Base-by-base conservation (phyloP, 2,888 invertebrate species). In the Amphiduros pacificus region DNA sequence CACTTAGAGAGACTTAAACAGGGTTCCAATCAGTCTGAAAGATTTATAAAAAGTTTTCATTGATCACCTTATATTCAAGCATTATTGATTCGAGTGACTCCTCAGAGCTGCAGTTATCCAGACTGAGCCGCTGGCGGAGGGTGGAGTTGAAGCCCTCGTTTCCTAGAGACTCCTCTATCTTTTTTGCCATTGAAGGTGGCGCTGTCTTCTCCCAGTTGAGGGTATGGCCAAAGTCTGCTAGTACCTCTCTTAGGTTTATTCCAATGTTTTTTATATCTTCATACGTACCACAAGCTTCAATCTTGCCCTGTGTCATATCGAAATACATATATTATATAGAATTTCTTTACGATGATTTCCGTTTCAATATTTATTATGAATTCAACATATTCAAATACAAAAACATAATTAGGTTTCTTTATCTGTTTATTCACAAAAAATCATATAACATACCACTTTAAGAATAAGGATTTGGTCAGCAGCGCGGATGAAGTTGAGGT, bases 401-500 rank as follows among this genome's bases (percentile, higher is more conserved):
- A n/a, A n/a, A n/a, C n/a, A n/a, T n/a, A n/a, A n/a, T n/a, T n/a
- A n/a, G n/a, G n/a, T n/a, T n/a, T n/a, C n/a, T n/a, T n/a, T n/a
- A n/a, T n/a, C n/a, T n/a, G n/a, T n/a, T n/a, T n/a, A n/a, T n/a
- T n/a, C n/a, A n/a, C n/a, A n/a, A n/a, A n/a, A n/a, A n/a, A n/a
- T n/a, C n/a, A 36, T 17, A 11, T 36, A 20, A 31, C 63, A 49
- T 60, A 73, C 74, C 64, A 70, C 62, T 56, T 72, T 66, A 66
- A 74, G 65, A 11, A 70, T 55, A n/a, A 73, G 54, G 11, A 73
- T 65, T 17, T 63, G 59, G 48, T 71, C 66, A 31, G 74, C 71
- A 55, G 70, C 62, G 59, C 64, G 63, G 9, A 71, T 65, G 52
- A 70, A 70, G 24, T 68, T 69, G 11, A 70, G 64, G 55, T 68